phyloP scores from a whole-genome alignment of 1,140 invertebrate species.

The Orius laevigatus region DNA sequence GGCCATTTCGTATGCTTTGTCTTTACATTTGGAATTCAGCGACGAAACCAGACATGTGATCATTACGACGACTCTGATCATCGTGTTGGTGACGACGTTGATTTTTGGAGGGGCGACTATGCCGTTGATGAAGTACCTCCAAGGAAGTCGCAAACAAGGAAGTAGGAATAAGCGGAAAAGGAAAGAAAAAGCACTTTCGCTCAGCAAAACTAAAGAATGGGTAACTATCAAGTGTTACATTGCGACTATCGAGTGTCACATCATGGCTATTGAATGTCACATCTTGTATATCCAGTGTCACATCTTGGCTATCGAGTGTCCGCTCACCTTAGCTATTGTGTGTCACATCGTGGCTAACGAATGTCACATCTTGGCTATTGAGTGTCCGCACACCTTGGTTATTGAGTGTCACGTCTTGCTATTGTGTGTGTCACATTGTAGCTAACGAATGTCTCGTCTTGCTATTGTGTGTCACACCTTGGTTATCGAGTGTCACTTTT shows the following conservation, averaged over 20 bases:
- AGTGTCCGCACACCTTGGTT: too few relatives aligned
- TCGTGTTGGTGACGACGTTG: conserved; percentile 88
- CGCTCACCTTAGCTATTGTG: too few relatives aligned
- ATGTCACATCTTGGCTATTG: too few relatives aligned
- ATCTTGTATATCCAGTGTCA: too few relatives aligned
- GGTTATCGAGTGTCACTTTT: too few relatives aligned
- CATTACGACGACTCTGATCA: conserved; percentile 92
- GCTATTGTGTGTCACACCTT: too few relatives aligned
- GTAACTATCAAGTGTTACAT: conserved; percentile 35
- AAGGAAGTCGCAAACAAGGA: conserved; percentile 41
- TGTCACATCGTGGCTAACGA: too few relatives aligned
- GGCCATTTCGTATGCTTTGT: conserved; percentile 94
- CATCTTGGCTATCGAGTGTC: too few relatives aligned
- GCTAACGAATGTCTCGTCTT: too few relatives aligned
- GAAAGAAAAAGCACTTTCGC: conserved; percentile 68
- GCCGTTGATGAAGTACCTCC: conserved; percentile 70
- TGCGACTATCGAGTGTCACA: not conserved
- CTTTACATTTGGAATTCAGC: conserved; percentile 87
- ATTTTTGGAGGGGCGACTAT: conserved; percentile 93
- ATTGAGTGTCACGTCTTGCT: too few relatives aligned
- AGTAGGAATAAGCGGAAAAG: conserved; percentile 39
- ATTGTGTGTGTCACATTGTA: too few relatives aligned
- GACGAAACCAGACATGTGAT: conserved; percentile 88
- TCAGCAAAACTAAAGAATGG: conserved; percentile 95
- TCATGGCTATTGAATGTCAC: too few relatives aligned